phyloP scores from a whole-genome alignment of 2,113 vertebrate genomes.

The Esox niger region DNA sequence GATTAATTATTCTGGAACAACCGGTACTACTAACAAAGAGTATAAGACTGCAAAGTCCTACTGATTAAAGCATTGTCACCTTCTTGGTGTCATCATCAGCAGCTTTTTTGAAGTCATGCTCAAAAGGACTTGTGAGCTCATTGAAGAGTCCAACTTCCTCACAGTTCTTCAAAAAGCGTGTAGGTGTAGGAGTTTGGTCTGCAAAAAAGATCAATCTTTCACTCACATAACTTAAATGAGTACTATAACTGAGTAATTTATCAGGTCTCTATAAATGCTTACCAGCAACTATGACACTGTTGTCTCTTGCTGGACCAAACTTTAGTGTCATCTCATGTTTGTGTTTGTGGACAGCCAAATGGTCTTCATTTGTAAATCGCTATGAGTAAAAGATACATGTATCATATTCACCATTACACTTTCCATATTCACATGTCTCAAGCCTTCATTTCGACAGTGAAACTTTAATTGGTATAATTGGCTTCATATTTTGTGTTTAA shows the following conservation, averaged over 20 bases:
- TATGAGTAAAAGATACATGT: slow-evolving; percentile 57
- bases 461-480: too few species aligned
- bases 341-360: slow-evolving; percentile 99
- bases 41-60: not conserved
- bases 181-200: slow-evolving; percentile 99
- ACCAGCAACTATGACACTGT: slow-evolving; percentile 98
- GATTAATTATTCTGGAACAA: not conserved
- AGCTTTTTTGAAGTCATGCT: slow-evolving; percentile 98
- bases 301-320: slow-evolving; percentile 97
- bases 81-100: slow-evolving; percentile 97
- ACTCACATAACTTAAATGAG: not conserved
- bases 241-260: not conserved
- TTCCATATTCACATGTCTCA: too few species aligned
- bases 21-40: not conserved
- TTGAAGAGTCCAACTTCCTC: slow-evolving; percentile 99
- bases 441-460: too few species aligned
- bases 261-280: slow-evolving; percentile 45
- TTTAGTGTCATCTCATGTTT: slow-evolving; percentile 99
- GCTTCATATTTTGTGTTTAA: too few species aligned
- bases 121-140: slow-evolving; percentile 96
- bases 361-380: slow-evolving; percentile 99
- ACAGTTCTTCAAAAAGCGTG: slow-evolving; percentile 98
- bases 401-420: not conserved
- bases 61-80: slow-evolving; percentile 64
- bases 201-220: slow-evolving; percentile 54